Evolutionary conservation across 2,113 vertebrate genomes (phyloP), one percentile per base, ranked within the genome.

Genomic region (Sinosuthora webbiana): DNA sequence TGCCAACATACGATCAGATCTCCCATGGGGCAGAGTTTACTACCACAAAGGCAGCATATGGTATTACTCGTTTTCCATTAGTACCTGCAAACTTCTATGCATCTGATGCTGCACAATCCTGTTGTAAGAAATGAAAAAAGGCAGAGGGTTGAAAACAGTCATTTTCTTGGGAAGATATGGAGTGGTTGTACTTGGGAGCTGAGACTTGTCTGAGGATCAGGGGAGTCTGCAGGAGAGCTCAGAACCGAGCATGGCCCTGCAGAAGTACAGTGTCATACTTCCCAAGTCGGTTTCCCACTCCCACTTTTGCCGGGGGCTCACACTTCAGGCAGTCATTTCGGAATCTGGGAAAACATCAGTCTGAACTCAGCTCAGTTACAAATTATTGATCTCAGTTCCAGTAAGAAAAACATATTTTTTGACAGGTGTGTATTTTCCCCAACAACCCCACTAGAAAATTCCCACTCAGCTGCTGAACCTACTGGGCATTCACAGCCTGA

Each of bases 191-290:
- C n/a, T 8, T 12, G 3, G 90, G 35, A 71, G 14, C 50, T 6
- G 24, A 69, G 55, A 81, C 2, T 25, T 78, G 30, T 41, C 56
- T 23, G n/a, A 53, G 31, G 31, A 53, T 57, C 20, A 55, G 35
- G 23, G 22, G 11, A 31, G 20, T 11, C 49, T 60, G 23, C 0
- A 0, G 35, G 33, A 70, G 16, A 62, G 50, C 20, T 73, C 33
- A 33, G 13, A 63, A 50, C 7, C 0, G 1, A 78, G 31, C 30
- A 25, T 15, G 1, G 3, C 13, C 41, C 20, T 55, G 33, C 13
- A 2, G 13, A 44, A n/a, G 20, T 39, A 50, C 53, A 63, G 13
- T 7, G 23, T n/a, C 14, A 20, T 22, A 17, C 35, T 41, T 73
- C 16, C 44, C 23, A 16, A 1, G 9, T 11, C 63, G 12, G 16